phyloP scores from a whole-genome alignment of 2,797 vertebrate genomes.

The Hipposideros larvatus region DNA sequence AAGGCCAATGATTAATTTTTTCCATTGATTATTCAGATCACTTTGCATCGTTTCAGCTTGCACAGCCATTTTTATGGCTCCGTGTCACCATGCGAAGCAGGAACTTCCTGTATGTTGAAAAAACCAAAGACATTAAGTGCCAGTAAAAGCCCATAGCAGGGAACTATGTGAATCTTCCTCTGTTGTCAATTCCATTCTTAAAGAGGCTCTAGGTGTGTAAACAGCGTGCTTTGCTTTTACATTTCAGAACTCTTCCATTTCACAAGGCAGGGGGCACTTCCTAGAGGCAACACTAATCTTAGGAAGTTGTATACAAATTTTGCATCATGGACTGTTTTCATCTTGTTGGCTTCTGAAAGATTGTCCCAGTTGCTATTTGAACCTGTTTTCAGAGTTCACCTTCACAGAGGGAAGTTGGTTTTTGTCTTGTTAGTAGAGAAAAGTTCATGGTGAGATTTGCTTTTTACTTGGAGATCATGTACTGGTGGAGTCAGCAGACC shows the following conservation, averaged over 20 bases:
- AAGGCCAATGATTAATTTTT: neutral
- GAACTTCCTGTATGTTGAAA: neutral
- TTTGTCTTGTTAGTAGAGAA: neutral
- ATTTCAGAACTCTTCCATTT: neutral
- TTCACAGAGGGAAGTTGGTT: neutral
- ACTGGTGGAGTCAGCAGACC: neutral
- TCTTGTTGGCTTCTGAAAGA: neutral
- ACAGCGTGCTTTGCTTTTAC: neutral
- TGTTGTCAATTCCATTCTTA: conserved; percentile 12
- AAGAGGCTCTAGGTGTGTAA: neutral
- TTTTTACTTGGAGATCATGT: neutral
- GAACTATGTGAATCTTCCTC: neutral
- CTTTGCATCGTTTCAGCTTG: neutral
- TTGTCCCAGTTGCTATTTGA: neutral
- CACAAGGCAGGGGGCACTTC: neutral
- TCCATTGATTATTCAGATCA: neutral
- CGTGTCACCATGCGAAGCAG: neutral
- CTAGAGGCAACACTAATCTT: neutral
- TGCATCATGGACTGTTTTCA: neutral
- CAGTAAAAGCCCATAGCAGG: neutral
- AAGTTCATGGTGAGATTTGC: neutral
- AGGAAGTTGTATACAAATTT: neutral
- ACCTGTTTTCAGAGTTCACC: neutral
- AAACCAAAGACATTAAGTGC: neutral
- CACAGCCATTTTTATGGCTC: neutral